These are phyloP conservation scores for Brachyalestes nurse DNA, from an alignment of 2,797 vertebrate species.

Conservation along the genomic window DNA sequence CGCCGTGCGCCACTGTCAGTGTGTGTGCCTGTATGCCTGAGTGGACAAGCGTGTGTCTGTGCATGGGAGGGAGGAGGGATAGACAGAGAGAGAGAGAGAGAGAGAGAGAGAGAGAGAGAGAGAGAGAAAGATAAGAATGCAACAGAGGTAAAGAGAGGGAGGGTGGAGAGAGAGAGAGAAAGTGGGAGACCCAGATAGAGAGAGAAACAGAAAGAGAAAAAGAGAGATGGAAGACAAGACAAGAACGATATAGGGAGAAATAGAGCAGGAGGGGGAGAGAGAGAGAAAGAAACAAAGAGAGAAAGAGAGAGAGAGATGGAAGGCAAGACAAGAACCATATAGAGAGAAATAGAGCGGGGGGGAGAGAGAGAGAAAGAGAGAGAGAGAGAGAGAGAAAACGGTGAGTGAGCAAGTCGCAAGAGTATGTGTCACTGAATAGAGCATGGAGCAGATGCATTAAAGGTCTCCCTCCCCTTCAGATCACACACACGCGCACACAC, in stretches of 20 bases:
- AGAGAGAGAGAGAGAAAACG: constrained; percentile 26
- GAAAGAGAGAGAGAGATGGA: not conserved
- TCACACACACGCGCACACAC: constrained; percentile 49
- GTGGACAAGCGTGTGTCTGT: constrained; percentile 29
- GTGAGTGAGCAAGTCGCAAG: constrained; percentile 16
- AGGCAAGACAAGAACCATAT: constrained; percentile 40
- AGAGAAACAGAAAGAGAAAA: not conserved
- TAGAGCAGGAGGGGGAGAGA: constrained; percentile 9
- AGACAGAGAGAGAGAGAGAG: constrained; percentile 30
- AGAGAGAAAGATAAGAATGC: constrained; percentile 16
- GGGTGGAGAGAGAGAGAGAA: constrained; percentile 11
- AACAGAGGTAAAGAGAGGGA: constrained; percentile 26
- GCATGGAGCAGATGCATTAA: constrained; percentile 54
- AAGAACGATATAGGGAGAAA: too few species aligned
- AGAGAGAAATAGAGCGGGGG: constrained; percentile 13
- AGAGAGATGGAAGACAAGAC: too few species aligned
- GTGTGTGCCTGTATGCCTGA: constrained; percentile 39
- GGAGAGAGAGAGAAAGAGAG: constrained; percentile 9
- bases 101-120: constrained; percentile 4
- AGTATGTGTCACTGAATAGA: constrained; percentile 47
- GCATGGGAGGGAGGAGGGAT: constrained; percentile 28
- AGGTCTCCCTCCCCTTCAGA: constrained; percentile 51
- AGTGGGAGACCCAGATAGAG: not conserved
- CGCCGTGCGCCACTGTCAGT: constrained; percentile 50
- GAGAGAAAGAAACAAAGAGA: constrained; percentile 18